Evolutionary conservation across 2,797 vertebrate species (phyloP).

Genomic region (Myotis planiceps): DNA sequence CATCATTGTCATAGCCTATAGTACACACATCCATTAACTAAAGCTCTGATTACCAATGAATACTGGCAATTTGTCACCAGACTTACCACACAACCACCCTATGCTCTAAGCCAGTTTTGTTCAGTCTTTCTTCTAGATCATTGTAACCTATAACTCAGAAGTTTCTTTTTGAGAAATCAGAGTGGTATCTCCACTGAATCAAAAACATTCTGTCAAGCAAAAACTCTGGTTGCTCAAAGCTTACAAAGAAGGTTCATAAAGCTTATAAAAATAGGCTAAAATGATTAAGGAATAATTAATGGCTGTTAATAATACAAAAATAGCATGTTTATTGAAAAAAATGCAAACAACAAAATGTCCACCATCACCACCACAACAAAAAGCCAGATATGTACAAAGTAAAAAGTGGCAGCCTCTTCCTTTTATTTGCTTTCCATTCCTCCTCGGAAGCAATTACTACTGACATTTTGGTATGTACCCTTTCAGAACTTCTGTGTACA

Average conservation of each 20-base stretch:
- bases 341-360: neutral
- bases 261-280: neutral
- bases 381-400: neutral
- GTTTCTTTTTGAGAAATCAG: conserved; percentile 18
- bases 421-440: neutral
- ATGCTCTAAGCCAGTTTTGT: neutral
- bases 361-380: neutral
- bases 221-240: neutral
- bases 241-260: conserved; percentile 33
- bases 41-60: neutral
- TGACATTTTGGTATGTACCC: neutral
- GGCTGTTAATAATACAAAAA: conserved; percentile 38
- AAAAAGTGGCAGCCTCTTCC: neutral
- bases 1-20: neutral
- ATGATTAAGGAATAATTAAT: neutral
- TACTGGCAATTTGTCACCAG: neutral
- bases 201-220: conserved; percentile 55
- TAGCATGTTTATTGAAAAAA: neutral
- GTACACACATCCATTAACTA: neutral
- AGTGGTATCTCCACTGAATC: neutral
- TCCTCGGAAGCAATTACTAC: neutral
- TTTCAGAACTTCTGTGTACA: neutral
- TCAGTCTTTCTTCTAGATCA: neutral
- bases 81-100: neutral
- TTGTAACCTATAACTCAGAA: neutral